These are phyloP conservation scores for Cryptotis parvus DNA, from an alignment of 2,113 vertebrate species.

Conservation along the genomic window DNA sequence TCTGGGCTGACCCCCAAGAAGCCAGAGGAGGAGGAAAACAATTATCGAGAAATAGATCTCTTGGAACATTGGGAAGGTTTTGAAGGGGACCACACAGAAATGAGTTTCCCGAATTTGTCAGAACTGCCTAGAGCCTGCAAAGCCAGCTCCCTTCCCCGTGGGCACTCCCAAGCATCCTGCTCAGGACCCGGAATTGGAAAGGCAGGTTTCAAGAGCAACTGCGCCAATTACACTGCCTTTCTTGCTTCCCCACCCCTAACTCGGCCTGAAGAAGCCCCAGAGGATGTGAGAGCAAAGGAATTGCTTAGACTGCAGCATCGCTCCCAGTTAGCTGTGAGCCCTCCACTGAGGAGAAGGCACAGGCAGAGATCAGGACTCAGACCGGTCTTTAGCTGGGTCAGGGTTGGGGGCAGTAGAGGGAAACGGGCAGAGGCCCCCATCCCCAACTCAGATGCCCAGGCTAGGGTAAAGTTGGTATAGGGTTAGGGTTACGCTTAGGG, in stretches of 20 bases:
- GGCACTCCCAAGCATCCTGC: conserved; percentile 62
- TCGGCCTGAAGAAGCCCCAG: conserved; percentile 29
- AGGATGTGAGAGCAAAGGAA: conserved; percentile 27
- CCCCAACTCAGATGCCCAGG: not conserved
- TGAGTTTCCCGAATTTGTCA: conserved; percentile 48
- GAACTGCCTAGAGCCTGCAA: conserved; percentile 19
- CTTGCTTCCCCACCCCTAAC: conserved; percentile 40
- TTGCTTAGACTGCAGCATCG: not conserved
- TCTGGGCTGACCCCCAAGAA: conserved; percentile 57
- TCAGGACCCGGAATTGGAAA: conserved; percentile 21
- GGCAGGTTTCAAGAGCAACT: conserved; percentile 54
- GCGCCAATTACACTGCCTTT: conserved; percentile 45
- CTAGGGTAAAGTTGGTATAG: too few relatives aligned
- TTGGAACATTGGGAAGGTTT: conserved; percentile 57
- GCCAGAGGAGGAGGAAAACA: conserved; percentile 8
- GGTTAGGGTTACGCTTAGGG: too few relatives aligned
- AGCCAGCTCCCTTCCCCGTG: not conserved
- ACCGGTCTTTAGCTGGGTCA: not conserved
- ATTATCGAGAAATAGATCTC: conserved; percentile 62
- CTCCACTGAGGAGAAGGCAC: conserved; percentile 39
- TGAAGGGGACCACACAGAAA: conserved; percentile 77
- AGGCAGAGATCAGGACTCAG: not conserved
- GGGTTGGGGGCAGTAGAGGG: not conserved
- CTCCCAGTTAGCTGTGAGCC: conserved; percentile 27
- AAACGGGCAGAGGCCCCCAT: not conserved